Evolutionary conservation across 2,113 vertebrate species (phyloP).

Genomic region (Eidolon helvum): DNA sequence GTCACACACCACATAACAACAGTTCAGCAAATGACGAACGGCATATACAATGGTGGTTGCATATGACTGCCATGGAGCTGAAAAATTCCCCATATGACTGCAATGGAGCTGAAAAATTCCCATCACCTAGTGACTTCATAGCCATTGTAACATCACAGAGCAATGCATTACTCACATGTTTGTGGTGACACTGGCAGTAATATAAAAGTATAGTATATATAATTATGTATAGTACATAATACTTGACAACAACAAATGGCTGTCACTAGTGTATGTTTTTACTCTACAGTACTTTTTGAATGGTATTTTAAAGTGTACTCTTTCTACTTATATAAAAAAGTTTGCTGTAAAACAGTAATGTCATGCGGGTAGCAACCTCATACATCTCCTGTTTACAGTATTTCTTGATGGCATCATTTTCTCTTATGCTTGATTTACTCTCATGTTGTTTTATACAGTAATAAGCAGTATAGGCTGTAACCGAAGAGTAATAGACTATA

Average conservation of each 20-base stretch:
- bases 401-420: background rate
- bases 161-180: background rate
- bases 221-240: background rate
- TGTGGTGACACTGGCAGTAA: background rate
- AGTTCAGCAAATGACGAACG: background rate
- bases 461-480: background rate
- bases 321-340: background rate
- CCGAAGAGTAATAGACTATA: background rate
- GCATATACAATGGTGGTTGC: background rate
- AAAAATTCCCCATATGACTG: background rate
- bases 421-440: background rate
- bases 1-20: too few species aligned
- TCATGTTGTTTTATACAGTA: too few species aligned
- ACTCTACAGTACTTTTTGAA: background rate
- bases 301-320: background rate
- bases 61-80: background rate
- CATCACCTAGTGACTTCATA: background rate
- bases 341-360: background rate
- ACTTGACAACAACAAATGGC: background rate
- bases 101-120: background rate
- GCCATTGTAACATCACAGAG: background rate
- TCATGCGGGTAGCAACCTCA: background rate
- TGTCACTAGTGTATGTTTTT: background rate
- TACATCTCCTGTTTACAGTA: background rate
- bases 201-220: too few species aligned